phyloP scores from a whole-genome alignment of 2,797 vertebrate species.

The Sebastes ruberrimus region DNA sequence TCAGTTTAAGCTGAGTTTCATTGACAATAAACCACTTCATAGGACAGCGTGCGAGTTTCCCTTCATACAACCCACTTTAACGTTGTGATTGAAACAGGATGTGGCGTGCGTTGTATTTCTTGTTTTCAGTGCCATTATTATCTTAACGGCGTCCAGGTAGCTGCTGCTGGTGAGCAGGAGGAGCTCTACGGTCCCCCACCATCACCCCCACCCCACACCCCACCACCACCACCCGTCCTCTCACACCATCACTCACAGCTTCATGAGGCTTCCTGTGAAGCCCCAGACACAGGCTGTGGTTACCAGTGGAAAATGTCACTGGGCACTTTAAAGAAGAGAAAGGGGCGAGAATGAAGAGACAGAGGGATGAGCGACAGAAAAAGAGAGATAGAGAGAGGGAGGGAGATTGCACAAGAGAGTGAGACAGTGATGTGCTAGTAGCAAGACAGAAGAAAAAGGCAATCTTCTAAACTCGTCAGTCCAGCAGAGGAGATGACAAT shows the following conservation, averaged over 20 bases:
- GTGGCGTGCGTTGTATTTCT: conserved; percentile 57
- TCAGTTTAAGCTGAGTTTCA: conserved; percentile 35
- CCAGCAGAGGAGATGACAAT: conserved; percentile 16
- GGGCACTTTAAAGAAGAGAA: conserved; percentile 62
- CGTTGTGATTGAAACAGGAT: conserved; percentile 69
- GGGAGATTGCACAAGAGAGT: not conserved
- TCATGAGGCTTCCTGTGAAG: conserved; percentile 64
- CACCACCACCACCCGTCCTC: conserved; percentile 12
- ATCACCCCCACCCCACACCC: not conserved
- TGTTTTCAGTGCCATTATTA: conserved; percentile 50
- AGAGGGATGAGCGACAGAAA: conserved; percentile 37
- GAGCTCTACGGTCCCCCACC: not conserved
- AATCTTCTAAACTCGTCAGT: conserved; percentile 1
- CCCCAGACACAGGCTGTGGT: conserved; percentile 56
- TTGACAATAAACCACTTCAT: conserved; percentile 70
- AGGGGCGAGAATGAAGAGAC: conserved; percentile 32
- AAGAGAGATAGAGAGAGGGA: conserved; percentile 5
- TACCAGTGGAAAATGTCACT: conserved; percentile 69
- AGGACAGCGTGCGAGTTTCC: conserved; percentile 8
- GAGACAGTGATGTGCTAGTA: conserved; percentile 8
- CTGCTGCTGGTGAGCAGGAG: conserved; percentile 11
- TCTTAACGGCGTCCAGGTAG: conserved; percentile 36
- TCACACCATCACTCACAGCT: conserved; percentile 51
- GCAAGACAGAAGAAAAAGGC: conserved; percentile 1
- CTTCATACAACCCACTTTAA: conserved; percentile 27